Base-by-base conservation (phyloP, 2,888 invertebrate species). In the Ellobium chinense region DNA sequence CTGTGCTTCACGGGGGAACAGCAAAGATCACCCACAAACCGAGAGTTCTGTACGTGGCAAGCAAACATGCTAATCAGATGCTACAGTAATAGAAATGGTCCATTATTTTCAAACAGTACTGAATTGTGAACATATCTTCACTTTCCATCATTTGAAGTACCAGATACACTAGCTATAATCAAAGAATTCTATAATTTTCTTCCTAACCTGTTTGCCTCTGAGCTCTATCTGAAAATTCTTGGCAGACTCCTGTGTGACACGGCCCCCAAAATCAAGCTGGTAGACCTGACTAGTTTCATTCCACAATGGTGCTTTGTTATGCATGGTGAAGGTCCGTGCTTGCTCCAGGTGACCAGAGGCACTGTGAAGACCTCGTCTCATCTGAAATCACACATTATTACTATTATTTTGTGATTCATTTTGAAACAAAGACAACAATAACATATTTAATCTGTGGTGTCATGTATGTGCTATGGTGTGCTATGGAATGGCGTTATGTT, bases 201-300 rank as follows among this genome's bases (percentile, higher is more conserved):
- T n/a, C n/a, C 63, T 9, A 70, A 98, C 98, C 96, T 99, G 98
- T 94, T 97, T 97, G 85, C 97, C 98, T 87, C 97, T 95, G 93
- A 97, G 98, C 93, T 99, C 99, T 80, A 99, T 99, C 94, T 99
- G 99, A 93, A 99, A 99, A 94, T 99, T 99, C 94, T 99, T 99
- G 24, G 99, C 99, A 63, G 98, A 99, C 93, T 99, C 99, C 93
- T 99, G 99, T 3, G 99, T 99, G 82, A 99, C 99, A 86, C 99
- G 95, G 18, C 99, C 99, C 4, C 99, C 99, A 94, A 99, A 99
- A 94, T 99, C 99, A 65, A 99, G 94, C 92, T 99, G 99, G 94
- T 99, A 99, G 21, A 99, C 99, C 93, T 99, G 99, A 92, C 97
- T 98, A 93, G 97, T 97, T 94, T 99, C 99, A 93, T 99, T 99